These are phyloP conservation scores for Petrocephalus zakoni DNA, from an alignment of 2,113 vertebrate genomes.

Conservation along the genomic window DNA sequence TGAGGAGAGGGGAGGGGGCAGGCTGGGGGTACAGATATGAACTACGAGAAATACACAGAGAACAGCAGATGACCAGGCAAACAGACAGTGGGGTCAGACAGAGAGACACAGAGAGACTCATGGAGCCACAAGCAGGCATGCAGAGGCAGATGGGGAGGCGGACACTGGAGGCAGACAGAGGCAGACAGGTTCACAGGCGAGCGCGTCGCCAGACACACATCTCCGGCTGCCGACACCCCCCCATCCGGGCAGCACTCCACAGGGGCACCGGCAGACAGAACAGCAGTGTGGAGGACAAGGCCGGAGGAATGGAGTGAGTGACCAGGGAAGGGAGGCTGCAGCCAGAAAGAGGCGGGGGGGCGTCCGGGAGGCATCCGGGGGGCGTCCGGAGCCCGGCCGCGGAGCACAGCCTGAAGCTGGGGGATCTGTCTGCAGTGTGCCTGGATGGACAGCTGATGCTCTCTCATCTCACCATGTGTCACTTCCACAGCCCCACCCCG, in stretches of 20 bases:
- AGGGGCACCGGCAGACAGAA: background rate
- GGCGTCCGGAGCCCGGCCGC: background rate
- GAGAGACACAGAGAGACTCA: background rate
- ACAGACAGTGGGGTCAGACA: background rate
- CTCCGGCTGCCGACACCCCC: background rate
- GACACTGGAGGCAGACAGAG: background rate
- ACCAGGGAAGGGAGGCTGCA: background rate
- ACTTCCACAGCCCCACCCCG: background rate
- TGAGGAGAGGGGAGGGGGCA: background rate
- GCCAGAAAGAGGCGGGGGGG: background rate
- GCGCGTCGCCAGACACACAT: background rate
- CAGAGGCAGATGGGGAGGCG: background rate
- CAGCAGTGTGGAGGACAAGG: background rate
- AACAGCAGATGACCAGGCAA: background rate
- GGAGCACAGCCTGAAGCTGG: background rate
- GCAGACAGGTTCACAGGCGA: conserved; percentile 1
- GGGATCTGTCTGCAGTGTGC: background rate
- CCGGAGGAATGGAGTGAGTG: background rate
- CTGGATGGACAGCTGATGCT: background rate
- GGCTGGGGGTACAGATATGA: background rate
- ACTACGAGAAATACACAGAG: background rate
- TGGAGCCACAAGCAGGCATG: background rate
- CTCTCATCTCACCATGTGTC: background rate
- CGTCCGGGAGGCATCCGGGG: background rate
- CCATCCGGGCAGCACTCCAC: background rate